A percentile compares a stretch with the other conserved stretches of the same genome.
Evolutionary conservation across 1,140 invertebrate genomes (phyloP).

Genomic region (Drosophila repleta): DNA sequence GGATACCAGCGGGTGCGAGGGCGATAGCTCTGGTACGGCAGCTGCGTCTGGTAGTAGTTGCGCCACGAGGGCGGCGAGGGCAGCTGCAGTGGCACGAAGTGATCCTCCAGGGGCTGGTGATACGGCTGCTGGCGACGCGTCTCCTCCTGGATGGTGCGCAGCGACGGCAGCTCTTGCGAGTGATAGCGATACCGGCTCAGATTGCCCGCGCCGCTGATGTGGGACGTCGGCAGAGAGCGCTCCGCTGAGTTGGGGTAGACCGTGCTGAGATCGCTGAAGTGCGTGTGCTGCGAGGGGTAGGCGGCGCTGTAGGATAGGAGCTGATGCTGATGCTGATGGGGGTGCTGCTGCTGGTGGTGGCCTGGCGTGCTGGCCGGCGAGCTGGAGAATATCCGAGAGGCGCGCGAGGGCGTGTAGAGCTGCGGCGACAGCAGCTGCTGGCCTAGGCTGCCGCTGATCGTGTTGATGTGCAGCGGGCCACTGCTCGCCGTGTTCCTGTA

Average conservation of each 20-base stretch:
- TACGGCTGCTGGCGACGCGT: slow-evolving; percentile 80
- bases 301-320: slow-evolving; percentile 22
- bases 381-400: slow-evolving; percentile 87
- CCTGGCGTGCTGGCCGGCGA: slow-evolving; percentile 85
- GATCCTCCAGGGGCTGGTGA: slow-evolving; percentile 65
- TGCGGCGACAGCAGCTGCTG: slow-evolving; percentile 81
- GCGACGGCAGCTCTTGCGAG: slow-evolving; percentile 89
- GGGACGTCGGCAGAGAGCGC: slow-evolving; percentile 89
- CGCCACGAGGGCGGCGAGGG: slow-evolving; percentile 84
- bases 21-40: slow-evolving; percentile 84
- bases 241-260: slow-evolving; percentile 93
- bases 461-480: slow-evolving; percentile 77
- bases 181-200: slow-evolving; percentile 87
- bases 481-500: slow-evolving; percentile 64
- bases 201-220: slow-evolving; percentile 85
- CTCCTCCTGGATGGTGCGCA: slow-evolving; percentile 90
- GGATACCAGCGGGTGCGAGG: slow-evolving; percentile 86
- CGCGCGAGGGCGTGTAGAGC: slow-evolving; percentile 83
- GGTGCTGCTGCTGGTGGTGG: slow-evolving; percentile 42
- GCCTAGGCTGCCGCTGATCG: slow-evolving; percentile 63
- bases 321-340: neutral
- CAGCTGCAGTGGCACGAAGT: slow-evolving; percentile 87
- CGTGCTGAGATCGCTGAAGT: slow-evolving; percentile 93
- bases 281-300: slow-evolving; percentile 82
- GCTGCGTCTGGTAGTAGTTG: slow-evolving; percentile 80